A percentile compares a stretch with the other conserved stretches of the same genome.
These are phyloP conservation scores for Phengaris arion DNA, from an alignment of 2,888 invertebrate species.

Conservation along the genomic window DNA sequence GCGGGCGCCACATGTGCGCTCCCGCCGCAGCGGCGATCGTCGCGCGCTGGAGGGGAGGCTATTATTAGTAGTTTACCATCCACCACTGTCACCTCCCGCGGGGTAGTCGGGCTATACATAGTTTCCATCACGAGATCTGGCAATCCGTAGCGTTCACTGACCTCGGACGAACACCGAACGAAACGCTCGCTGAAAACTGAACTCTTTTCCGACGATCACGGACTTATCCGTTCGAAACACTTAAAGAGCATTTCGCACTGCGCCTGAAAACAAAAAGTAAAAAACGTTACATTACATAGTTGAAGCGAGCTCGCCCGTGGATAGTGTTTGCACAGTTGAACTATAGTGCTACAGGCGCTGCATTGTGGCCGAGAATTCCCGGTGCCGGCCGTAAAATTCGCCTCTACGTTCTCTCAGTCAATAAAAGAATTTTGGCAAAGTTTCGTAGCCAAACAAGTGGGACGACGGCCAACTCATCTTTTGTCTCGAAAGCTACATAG, in stretches of 20 bases:
- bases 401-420: conserved; percentile 68
- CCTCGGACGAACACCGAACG: conserved; percentile 54
- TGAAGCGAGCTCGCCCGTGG: conserved; percentile 29
- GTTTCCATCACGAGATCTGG: conserved; percentile 72
- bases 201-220: conserved; percentile 11
- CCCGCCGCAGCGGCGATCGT: conserved; percentile 62
- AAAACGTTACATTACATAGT: conserved; percentile 30
- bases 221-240: conserved; percentile 23
- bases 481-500: conserved; percentile 72
- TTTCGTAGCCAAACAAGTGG: conserved; percentile 77
- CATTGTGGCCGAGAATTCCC: conserved; percentile 53
- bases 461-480: conserved; percentile 77
- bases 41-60: conserved; percentile 77
- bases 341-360: conserved; percentile 42
- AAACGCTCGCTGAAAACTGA: conserved; percentile 22
- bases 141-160: conserved; percentile 75
- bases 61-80: conserved; percentile 77
- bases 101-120: conserved; percentile 77
- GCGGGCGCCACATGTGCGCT: conserved; percentile 75
- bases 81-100: conserved; percentile 79
- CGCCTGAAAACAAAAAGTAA: conserved; percentile 30
- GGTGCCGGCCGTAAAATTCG: conserved; percentile 60
- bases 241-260: conserved; percentile 31
- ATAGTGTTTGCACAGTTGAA: conserved; percentile 40
- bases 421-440: conserved; percentile 79